These are phyloP conservation scores for Lepidurus packardi DNA, from an alignment of 1,140 invertebrate species.

Conservation along the genomic window DNA sequence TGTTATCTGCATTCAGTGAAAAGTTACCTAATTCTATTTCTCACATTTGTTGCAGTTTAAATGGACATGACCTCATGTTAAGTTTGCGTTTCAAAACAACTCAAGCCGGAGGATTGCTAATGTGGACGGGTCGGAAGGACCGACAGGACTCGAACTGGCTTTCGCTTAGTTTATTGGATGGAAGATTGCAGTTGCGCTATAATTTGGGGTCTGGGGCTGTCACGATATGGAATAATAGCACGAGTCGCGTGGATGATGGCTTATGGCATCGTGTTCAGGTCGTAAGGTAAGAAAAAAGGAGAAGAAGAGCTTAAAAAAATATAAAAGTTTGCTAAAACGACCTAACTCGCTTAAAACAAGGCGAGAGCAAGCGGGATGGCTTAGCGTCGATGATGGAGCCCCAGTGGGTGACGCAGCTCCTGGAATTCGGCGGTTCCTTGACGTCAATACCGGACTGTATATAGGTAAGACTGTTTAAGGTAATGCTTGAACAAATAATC, in stretches of 20 bases:
- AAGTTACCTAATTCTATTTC: neutral
- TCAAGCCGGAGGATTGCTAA: neutral
- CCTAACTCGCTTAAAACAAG: conserved; percentile 49
- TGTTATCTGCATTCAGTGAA: neutral
- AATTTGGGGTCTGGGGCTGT: neutral
- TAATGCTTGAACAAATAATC: neutral
- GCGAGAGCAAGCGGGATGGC: conserved; percentile 73
- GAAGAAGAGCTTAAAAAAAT: neutral
- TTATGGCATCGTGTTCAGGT: conserved; percentile 84
- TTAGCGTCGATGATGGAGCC: conserved; percentile 77
- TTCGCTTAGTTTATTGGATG: neutral
- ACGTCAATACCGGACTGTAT: conserved; percentile 75
- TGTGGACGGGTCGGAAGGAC: neutral
- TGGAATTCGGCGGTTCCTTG: conserved; percentile 73
- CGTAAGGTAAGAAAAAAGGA: conserved; percentile 61
- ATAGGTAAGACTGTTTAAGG: conserved; percentile 58
- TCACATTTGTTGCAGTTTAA: neutral
- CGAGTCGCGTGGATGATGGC: conserved; percentile 80
- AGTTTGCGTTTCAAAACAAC: conserved; percentile 1
- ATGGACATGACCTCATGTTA: neutral
- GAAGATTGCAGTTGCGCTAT: neutral
- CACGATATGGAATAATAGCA: conserved; percentile 53
- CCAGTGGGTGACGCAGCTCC: conserved; percentile 70
- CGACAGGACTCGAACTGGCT: neutral
- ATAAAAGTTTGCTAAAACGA: neutral